Evolutionary conservation across 2,797 vertebrate species (phyloP), one percentile per base, ranked within the genome.

Genomic region (Siniperca scherzeri): DNA sequence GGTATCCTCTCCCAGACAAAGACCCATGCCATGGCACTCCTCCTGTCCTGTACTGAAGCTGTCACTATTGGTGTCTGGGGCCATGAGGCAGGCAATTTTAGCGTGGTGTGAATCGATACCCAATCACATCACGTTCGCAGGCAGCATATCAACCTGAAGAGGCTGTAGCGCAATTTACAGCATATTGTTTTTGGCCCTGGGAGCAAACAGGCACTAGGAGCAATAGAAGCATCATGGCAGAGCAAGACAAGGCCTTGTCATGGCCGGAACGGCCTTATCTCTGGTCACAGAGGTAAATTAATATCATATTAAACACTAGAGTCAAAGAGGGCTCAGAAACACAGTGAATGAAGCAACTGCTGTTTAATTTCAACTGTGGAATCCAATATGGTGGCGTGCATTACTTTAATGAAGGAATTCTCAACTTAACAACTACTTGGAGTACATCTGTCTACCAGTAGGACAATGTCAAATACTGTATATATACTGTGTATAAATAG

Each of bases 71-170:
- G 92, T 92, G 92, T 95, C 93, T 93, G 93, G 92, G 89, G 94
- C 96, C 96, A 94, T 85, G 91, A 97, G 97, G 96, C 96, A 96
- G 94, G 96, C 96, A 96, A 96, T 96, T 96, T 97, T 94, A 96
- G 93, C 90, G 89, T 70, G 92, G 93, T 92, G 94, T 93, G 94
- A 96, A 97, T 97, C 97, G 92, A 97, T 96, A 96, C 93, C 93
- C 96, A 96, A 96, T 96, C 96, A 95, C 92, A 90, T 95, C 94
- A 95, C 93, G 94, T 95, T 96, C 92, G 71, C 87, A 85, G 91
- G 93, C 94, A 89, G 94, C 89, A 88, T 79, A 92, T 89, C 87
- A 92, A 94, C 95, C 93, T 95, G 94, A 93, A 96, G 94, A 92
- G 91, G 94, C 91, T 86, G 56, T 88, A 72, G 77, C 74, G 92